Conservation (phyloP, 2,888 invertebrate species). For the Plemyria rubiginata region DNA sequence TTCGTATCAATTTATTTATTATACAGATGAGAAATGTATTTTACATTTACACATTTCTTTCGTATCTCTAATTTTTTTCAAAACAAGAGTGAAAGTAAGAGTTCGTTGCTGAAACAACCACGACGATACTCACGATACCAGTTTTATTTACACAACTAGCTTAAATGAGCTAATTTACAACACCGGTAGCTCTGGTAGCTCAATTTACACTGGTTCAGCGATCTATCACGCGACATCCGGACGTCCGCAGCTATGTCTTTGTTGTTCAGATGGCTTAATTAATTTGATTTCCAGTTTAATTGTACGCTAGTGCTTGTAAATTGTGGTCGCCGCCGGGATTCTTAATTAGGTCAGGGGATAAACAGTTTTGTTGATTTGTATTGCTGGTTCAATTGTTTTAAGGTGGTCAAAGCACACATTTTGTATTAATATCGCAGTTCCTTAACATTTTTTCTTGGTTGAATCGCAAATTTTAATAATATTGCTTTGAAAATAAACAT, state of each 20-base stretch:
- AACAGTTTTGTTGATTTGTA: constrained; percentile 8
- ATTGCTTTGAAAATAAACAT: too few relatives aligned
- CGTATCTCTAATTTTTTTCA: too few relatives aligned
- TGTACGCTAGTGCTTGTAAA: constrained; percentile 42
- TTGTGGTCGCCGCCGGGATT: constrained; percentile 30
- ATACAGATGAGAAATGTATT: too few relatives aligned
- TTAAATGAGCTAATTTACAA: constrained; percentile 35
- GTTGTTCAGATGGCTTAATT: constrained; percentile 61
- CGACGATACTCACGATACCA: background rate
- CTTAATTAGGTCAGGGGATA: constrained; percentile 21
- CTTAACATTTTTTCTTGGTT: too few relatives aligned
- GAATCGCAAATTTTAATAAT: too few relatives aligned
- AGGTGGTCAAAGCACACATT: background rate
- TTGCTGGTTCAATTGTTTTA: background rate
- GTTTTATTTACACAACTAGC: constrained; percentile 24
- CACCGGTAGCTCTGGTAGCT: constrained; percentile 15
- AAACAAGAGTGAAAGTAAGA: too few relatives aligned
- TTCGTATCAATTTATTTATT: too few relatives aligned
- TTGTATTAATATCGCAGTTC: too few relatives aligned
- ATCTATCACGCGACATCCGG: constrained; percentile 58
- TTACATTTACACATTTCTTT: too few relatives aligned
- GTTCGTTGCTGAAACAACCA: background rate
- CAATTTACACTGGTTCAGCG: constrained; percentile 20
- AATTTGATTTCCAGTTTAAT: constrained; percentile 55
- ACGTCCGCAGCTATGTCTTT: constrained; percentile 56